phyloP scores from a whole-genome alignment of 2,888 invertebrate species.

The Lasius platythorax region DNA sequence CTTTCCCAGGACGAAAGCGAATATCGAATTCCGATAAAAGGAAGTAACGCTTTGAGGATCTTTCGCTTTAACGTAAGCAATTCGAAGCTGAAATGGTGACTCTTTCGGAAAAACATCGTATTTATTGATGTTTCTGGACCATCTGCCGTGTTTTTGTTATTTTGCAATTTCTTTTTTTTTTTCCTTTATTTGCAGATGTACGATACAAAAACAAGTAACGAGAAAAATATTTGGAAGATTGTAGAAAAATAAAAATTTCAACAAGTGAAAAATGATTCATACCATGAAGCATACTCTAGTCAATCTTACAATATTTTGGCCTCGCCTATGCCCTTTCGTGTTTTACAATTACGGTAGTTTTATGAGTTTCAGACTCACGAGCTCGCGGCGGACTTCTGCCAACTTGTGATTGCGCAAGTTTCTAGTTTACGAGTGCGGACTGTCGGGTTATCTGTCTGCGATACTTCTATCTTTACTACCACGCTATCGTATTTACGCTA shows the following conservation, averaged over 20 bases:
- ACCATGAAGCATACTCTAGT: constrained; percentile 69
- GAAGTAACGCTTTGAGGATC: constrained; percentile 79
- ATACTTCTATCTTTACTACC: constrained; percentile 75
- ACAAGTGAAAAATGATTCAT: constrained; percentile 79
- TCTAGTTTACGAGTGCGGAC: constrained; percentile 82
- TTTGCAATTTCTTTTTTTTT: constrained; percentile 44
- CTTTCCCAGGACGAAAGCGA: constrained; percentile 74
- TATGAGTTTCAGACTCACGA: constrained; percentile 81
- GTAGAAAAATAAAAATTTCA: constrained; percentile 71
- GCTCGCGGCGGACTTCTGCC: constrained; percentile 79
- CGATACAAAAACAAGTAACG: constrained; percentile 1
- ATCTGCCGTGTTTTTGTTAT: constrained; percentile 28
- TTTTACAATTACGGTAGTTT: constrained; percentile 84
- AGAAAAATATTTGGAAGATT: constrained; percentile 17
- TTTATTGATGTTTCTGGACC: constrained; percentile 35
- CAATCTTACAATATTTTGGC: constrained; percentile 61
- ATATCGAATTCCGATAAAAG: constrained; percentile 82
- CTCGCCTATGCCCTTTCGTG: constrained; percentile 76
- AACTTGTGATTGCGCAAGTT: constrained; percentile 84
- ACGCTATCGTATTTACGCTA: constrained; percentile 50
- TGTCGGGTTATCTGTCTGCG: constrained; percentile 77
- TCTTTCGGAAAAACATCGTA: constrained; percentile 58
- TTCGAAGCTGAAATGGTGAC: constrained; percentile 68
- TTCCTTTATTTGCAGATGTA: constrained; percentile 15
- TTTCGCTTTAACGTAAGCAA: constrained; percentile 76